Percentiles rank a stretch among this genome's conserved stretches.
These are phyloP conservation scores for Thelaira solivaga DNA, from an alignment of 2,888 invertebrate species.

Conservation along the genomic window DNA sequence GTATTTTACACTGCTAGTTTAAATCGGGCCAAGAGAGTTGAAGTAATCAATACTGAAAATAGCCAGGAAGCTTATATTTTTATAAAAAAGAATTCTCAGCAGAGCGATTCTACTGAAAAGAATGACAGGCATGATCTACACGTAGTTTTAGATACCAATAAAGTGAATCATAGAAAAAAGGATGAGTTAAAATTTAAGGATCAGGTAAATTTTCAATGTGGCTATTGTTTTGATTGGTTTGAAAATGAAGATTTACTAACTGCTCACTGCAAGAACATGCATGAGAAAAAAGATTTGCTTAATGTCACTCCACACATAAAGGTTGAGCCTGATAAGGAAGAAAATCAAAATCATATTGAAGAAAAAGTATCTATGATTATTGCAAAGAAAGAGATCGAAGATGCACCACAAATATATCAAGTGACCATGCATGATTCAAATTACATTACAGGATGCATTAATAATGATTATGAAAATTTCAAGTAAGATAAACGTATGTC, in stretches of 20 bases:
- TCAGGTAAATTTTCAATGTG: too few species aligned
- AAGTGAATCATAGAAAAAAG: too few species aligned
- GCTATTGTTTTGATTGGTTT: constrained; percentile 78
- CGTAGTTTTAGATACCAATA: too few species aligned
- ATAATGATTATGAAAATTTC: constrained; percentile 21
- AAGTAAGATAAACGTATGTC: constrained; percentile 2
- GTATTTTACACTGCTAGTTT: too few species aligned
- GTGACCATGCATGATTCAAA: constrained; percentile 4
- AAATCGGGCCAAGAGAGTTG: too few species aligned
- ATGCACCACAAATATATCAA: too few species aligned
- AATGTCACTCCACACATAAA: background rate
- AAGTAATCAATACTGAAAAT: too few species aligned
- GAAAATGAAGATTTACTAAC: constrained; percentile 75
- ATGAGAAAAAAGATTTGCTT: constrained; percentile 1
- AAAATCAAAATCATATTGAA: background rate
- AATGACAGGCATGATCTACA: too few species aligned
- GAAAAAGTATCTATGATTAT: background rate
- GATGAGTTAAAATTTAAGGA: too few species aligned
- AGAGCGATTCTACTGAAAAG: too few species aligned
- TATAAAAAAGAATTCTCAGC: too few species aligned
- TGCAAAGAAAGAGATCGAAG: constrained; percentile 34
- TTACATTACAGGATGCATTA: constrained; percentile 13
- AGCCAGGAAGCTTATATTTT: too few species aligned
- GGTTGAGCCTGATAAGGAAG: background rate
- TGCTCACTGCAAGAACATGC: constrained; percentile 78